These are phyloP conservation scores for Psococerastis gibbosa DNA, from an alignment of 2,888 invertebrate genomes.

Conservation along the genomic window DNA sequence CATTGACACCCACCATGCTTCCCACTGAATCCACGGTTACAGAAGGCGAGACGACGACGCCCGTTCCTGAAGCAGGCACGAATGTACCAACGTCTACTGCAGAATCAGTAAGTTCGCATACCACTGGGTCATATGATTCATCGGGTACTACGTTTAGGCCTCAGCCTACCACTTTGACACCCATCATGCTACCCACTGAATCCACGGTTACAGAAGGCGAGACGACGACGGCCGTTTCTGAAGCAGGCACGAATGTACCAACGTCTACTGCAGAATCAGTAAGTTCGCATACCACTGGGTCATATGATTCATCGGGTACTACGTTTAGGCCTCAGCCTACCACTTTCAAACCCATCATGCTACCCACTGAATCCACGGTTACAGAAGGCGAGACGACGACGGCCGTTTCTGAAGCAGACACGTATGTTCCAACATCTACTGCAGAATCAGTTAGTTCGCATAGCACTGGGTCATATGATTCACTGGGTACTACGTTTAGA, in stretches of 20 bases:
- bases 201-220: neutral
- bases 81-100: too few relatives aligned
- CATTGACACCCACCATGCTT: too few relatives aligned
- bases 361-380: too few relatives aligned
- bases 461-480: neutral
- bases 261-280: too few relatives aligned
- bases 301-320: too few relatives aligned
- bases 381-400: neutral
- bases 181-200: neutral
- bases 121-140: neutral
- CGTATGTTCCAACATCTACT: neutral
- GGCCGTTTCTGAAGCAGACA: neutral
- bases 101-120: too few relatives aligned
- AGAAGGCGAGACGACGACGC: too few relatives aligned
- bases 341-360: too few relatives aligned
- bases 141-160: neutral
- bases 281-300: too few relatives aligned
- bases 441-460: neutral
- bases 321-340: too few relatives aligned
- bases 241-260: neutral
- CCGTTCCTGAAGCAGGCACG: too few relatives aligned
- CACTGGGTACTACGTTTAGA: neutral
- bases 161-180: neutral
- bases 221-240: neutral
- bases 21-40: too few relatives aligned